Conservation (phyloP, 2,888 invertebrate genomes). For the Pollenia angustigena region DNA sequence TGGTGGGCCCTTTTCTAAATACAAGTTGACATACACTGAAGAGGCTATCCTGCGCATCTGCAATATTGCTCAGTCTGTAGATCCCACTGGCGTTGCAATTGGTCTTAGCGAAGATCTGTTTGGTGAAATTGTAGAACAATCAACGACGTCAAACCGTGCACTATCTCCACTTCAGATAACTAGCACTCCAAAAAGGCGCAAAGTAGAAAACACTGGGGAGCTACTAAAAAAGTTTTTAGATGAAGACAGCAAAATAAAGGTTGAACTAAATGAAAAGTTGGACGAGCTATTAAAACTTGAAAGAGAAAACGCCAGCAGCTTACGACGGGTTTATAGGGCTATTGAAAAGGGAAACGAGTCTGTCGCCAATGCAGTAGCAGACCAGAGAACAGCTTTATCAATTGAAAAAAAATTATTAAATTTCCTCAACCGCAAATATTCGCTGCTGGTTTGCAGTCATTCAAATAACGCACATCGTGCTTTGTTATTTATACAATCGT, state of each 20-base stretch:
- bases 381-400: too few species aligned
- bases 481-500: too few species aligned
- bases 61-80: not conserved
- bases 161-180: not conserved
- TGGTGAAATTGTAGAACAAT: too few species aligned
- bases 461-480: too few species aligned
- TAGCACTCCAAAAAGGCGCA: not conserved
- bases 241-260: not conserved
- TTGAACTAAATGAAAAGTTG: not conserved
- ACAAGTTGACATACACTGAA: not conserved
- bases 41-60: not conserved
- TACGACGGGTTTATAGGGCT: conserved; percentile 10
- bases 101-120: too few species aligned
- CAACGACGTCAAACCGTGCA: not conserved
- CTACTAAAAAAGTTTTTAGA: not conserved
- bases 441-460: too few species aligned
- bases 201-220: conserved; percentile 7
- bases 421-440: too few species aligned
- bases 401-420: too few species aligned
- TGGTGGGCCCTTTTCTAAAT: not conserved
- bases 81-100: not conserved
- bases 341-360: conserved; percentile 25
- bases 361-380: conserved; percentile 27
- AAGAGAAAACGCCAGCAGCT: not conserved
- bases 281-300: not conserved